Percentiles rank a stretch among this genome's conserved stretches.
phyloP scores from a whole-genome alignment of 2,888 invertebrate species.

The Cenopis cana region DNA sequence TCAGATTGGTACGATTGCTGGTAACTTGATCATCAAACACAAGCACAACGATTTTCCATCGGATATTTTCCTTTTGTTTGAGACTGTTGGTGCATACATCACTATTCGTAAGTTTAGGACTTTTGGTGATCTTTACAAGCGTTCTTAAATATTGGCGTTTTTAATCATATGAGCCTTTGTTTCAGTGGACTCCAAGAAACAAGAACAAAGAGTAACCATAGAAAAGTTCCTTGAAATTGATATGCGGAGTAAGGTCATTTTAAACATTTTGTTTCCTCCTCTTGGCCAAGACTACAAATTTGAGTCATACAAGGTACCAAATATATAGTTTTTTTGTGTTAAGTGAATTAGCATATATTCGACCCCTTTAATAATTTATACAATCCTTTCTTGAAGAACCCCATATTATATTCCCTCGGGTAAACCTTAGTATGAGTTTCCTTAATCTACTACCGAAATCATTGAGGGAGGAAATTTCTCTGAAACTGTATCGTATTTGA shows the following conservation, averaged over 20 bases:
- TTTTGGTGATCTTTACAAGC: not conserved
- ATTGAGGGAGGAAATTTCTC: too few relatives aligned
- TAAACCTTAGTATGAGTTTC: too few relatives aligned
- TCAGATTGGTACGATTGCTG: slow-evolving; percentile 88
- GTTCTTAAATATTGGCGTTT: not conserved
- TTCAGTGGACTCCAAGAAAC: slow-evolving; percentile 56
- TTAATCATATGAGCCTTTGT: slow-evolving; percentile 14
- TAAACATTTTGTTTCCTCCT: slow-evolving; percentile 61
- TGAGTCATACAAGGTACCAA: slow-evolving; percentile 64
- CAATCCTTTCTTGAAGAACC: too few relatives aligned
- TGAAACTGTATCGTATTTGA: too few relatives aligned
- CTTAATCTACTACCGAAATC: too few relatives aligned
- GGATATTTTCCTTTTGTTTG: slow-evolving; percentile 86
- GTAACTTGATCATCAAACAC: slow-evolving; percentile 89
- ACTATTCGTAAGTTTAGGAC: slow-evolving; percentile 57
- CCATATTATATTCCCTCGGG: too few relatives aligned
- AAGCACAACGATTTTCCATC: slow-evolving; percentile 88
- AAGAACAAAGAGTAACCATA: slow-evolving; percentile 60
- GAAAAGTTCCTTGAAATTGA: slow-evolving; percentile 70
- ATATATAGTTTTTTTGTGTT: too few relatives aligned
- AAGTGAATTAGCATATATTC: too few relatives aligned
- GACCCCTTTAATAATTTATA: too few relatives aligned
- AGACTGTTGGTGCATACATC: slow-evolving; percentile 63
- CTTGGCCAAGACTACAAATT: slow-evolving; percentile 52
- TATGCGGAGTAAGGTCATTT: slow-evolving; percentile 72